Evolutionary conservation across 2,888 invertebrate genomes (phyloP).

Genomic region (Folsomia candida): DNA sequence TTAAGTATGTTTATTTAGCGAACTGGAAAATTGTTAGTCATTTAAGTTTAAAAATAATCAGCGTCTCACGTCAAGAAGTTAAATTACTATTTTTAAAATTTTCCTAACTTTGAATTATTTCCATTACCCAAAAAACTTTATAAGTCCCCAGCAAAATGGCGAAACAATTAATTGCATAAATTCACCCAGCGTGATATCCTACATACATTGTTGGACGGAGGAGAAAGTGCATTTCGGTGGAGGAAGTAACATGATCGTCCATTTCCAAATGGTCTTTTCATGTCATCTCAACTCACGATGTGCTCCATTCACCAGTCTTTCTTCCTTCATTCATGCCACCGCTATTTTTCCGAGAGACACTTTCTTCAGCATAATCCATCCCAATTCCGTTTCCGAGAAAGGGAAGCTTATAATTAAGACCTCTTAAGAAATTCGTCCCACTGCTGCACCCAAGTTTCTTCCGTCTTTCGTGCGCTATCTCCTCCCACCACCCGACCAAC

Average conservation of each 20-base stretch:
- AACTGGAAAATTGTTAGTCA: too few species aligned
- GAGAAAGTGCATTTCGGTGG: slow-evolving; percentile 6
- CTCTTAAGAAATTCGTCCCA: slow-evolving; percentile 9
- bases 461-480: background rate
- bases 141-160: too few species aligned
- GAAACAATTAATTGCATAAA: too few species aligned
- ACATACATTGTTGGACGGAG: too few species aligned
- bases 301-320: background rate
- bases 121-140: too few species aligned
- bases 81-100: too few species aligned
- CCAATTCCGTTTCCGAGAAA: background rate
- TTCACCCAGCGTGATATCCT: too few species aligned
- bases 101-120: too few species aligned
- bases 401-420: slow-evolving; percentile 15
- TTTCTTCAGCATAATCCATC: background rate
- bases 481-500: background rate
- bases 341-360: background rate
- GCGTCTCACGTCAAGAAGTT: too few species aligned
- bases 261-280: slow-evolving; percentile 31
- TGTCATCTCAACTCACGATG: slow-evolving; percentile 17
- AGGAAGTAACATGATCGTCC: too few species aligned
- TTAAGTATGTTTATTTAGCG: too few species aligned
- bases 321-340: background rate
- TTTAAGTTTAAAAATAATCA: too few species aligned
- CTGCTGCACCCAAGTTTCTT: background rate